Percentiles rank a stretch among this genome's conserved stretches.
Evolutionary conservation across 2,113 vertebrate genomes (phyloP).

Genomic region (Eublepharis macularius): DNA sequence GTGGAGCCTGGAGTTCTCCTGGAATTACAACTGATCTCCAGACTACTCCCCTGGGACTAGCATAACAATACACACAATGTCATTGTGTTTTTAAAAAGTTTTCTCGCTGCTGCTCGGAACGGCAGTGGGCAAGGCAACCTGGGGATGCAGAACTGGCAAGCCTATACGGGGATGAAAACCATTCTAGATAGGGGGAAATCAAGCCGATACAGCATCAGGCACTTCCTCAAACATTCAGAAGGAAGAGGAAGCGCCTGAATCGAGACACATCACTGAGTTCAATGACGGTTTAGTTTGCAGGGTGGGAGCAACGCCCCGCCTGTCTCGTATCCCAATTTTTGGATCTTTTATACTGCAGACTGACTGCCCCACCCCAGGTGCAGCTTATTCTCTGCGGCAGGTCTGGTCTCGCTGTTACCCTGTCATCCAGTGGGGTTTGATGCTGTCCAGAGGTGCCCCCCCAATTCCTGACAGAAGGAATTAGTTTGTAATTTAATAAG

Average conservation of each 20-base stretch:
- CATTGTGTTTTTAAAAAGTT: too few relatives aligned
- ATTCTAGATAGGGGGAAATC: too few relatives aligned
- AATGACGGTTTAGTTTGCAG: not conserved
- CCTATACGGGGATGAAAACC: too few relatives aligned
- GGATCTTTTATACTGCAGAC: too few relatives aligned
- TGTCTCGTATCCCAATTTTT: rapidly evolving
- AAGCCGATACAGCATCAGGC: not conserved
- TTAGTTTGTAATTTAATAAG: slow-evolving; percentile 34
- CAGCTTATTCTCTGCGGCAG: not conserved
- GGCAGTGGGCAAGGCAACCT: too few relatives aligned
- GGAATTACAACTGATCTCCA: too few relatives aligned
- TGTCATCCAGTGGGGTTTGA: not conserved
- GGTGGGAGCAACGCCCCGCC: not conserved
- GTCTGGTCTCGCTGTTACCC: not conserved
- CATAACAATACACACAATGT: too few relatives aligned
- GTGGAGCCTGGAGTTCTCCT: too few relatives aligned
- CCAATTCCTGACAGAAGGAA: slow-evolving; percentile 10
- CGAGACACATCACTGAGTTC: not conserved
- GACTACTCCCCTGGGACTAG: too few relatives aligned
- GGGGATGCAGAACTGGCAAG: too few relatives aligned
- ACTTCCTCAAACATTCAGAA: not conserved
- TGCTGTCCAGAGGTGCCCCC: slow-evolving; percentile 20
- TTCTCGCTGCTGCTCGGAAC: too few relatives aligned
- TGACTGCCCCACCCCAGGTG: not conserved
- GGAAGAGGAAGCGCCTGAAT: not conserved